A percentile compares a stretch with the other conserved stretches of the same genome.
These are phyloP conservation scores for Perognathus longimembris DNA, from an alignment of 2,113 vertebrate species.

Conservation along the genomic window DNA sequence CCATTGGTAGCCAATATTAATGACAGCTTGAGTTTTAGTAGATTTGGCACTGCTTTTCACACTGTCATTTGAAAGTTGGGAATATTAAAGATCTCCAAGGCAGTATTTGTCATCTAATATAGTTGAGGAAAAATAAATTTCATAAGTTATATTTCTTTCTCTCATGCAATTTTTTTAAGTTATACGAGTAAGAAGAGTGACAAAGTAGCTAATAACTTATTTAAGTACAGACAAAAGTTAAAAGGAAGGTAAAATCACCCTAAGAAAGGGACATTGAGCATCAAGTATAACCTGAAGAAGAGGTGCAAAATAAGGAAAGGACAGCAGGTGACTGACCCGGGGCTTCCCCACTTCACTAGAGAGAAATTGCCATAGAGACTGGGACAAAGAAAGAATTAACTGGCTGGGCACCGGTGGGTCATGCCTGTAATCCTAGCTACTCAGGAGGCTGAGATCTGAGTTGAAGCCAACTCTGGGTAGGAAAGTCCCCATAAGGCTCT, in stretches of 20 bases:
- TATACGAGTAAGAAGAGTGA: neutral
- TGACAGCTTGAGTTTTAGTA: neutral
- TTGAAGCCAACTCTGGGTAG: too few relatives aligned
- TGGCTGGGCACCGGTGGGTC: neutral
- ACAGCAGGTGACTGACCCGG: neutral
- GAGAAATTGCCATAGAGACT: neutral
- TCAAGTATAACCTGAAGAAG: neutral
- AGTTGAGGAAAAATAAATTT: neutral
- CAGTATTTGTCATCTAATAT: neutral
- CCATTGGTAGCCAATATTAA: neutral
- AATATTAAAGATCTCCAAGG: conserved; percentile 17
- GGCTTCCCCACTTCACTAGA: neutral
- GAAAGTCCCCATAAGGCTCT: too few relatives aligned
- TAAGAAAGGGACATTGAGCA: neutral
- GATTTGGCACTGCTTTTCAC: neutral
- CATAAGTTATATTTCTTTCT: conserved; percentile 10
- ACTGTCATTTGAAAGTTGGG: neutral
- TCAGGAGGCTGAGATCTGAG: too few relatives aligned
- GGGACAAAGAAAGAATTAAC: neutral
- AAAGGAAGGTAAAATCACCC: neutral
- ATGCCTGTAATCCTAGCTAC: too few relatives aligned
- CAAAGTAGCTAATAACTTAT: neutral
- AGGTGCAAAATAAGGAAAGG: neutral
- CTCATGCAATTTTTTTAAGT: neutral
- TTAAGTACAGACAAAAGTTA: neutral